Evolutionary conservation across 2,888 invertebrate species (phyloP).

Genomic region (Heliconius ismenius): DNA sequence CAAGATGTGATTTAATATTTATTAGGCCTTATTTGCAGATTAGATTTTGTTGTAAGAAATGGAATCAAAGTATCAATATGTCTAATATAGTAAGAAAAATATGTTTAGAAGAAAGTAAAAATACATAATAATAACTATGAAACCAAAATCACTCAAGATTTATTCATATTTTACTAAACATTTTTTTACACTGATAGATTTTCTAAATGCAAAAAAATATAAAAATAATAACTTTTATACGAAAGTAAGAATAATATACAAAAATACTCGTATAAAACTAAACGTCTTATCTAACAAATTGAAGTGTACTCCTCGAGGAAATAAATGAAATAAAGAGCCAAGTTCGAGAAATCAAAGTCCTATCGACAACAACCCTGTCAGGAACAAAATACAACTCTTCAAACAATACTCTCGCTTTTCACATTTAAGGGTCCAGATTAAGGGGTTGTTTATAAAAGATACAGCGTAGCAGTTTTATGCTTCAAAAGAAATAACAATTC

Average conservation of each 20-base stretch:
- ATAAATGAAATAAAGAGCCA: conserved; percentile 21
- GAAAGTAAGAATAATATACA: background rate
- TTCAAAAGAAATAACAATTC: conserved; percentile 13
- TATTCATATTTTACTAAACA: too few species aligned
- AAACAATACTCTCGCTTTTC: conserved; percentile 41
- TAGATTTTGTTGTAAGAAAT: conserved; percentile 10
- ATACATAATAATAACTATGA: too few species aligned
- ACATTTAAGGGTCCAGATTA: conserved; percentile 40
- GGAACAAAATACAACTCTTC: conserved; percentile 38
- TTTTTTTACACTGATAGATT: too few species aligned
- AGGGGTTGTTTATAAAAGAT: conserved; percentile 41
- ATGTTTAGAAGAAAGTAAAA: too few species aligned
- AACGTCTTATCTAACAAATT: conserved; percentile 16
- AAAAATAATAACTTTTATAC: background rate
- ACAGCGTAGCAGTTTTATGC: conserved; percentile 14
- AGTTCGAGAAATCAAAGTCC: conserved; percentile 24
- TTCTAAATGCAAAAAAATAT: too few species aligned
- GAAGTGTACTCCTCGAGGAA: conserved; percentile 3
- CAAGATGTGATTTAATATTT: conserved; percentile 52
- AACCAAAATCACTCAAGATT: too few species aligned
- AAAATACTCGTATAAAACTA: background rate
- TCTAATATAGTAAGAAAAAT: too few species aligned
- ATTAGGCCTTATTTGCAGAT: conserved; percentile 15
- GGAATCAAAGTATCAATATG: background rate
- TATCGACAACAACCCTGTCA: conserved; percentile 35